Evolutionary conservation across 2,888 invertebrate species (phyloP), one percentile per base, ranked within the genome.

Genomic region (Heliconius erato): DNA sequence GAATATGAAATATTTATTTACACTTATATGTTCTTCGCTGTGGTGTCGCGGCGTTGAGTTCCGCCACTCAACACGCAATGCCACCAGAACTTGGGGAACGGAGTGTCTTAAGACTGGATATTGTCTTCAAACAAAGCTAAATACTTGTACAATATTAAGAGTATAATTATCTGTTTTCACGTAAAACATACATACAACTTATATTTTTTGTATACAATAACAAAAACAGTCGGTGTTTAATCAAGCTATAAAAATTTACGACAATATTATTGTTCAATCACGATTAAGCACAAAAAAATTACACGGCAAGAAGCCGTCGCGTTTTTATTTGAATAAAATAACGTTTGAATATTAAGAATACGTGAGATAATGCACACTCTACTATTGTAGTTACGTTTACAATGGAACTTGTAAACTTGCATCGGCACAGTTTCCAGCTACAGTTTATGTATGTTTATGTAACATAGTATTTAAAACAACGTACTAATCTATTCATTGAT

Each of bases 341-440:
- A 59, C 69, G 81, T 81, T 59, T 81, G 81, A 40, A 77, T 77
- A 77, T 83, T 88, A 86, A 87, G 87, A 88, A 85, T 86, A 87
- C 86, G 86, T 88, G 87, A 87, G 88, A 89, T 87, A 88, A 89
- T 84, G 86, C 79, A 77, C 32, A 72, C 80, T 84, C 85, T 86
- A 89, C 89, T 89, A 89, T 86, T 83, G 82, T 65, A 4, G 83
- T 85, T 82, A 77, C 80, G 82, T 86, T 84, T 87, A 92, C 90
- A 92, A 91, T 91, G 86, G 87, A 84, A 86, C 85, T 87, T 85
- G 88, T 86, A 87, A 87, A 86, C 85, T 84, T 89, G 88, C 90
- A 88, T 85, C 88, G 89, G 88, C 91, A 92, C 87, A 89, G 86
- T 89, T 91, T 89, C 86, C 89, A 86, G 85, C 85, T 80, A 86